Conservation (phyloP, 2,888 invertebrate species). For the Agrochola lychnidis region DNA sequence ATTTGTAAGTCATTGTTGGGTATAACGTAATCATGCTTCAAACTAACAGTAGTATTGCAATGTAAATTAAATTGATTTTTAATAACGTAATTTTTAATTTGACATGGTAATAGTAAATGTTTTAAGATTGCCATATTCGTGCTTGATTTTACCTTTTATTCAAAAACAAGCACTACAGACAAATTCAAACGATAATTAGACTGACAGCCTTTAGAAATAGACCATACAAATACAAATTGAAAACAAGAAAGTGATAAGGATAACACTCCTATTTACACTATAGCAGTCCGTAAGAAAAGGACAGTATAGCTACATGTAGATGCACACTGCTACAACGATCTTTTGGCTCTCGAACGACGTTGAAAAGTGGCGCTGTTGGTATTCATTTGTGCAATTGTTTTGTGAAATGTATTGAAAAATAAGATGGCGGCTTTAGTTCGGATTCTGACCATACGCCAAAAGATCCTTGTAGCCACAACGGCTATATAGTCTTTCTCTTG, state of each 20-base stretch:
- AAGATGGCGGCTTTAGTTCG: neutral
- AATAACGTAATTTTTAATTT: constrained; percentile 18
- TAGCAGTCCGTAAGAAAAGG: neutral
- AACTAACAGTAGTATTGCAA: constrained; percentile 63
- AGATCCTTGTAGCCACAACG: neutral
- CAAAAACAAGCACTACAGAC: neutral
- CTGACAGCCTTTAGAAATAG: neutral
- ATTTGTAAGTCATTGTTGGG: constrained; percentile 61
- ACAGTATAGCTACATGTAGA: neutral
- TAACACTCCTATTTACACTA: neutral
- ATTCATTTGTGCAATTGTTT: neutral
- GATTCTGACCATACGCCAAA: neutral
- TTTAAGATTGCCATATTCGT: constrained; percentile 12
- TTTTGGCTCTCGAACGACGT: neutral
- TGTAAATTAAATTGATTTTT: constrained; percentile 42
- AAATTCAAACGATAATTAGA: constrained; percentile 1
- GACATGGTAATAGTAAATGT: constrained; percentile 7
- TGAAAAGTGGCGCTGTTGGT: neutral
- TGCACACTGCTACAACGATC: neutral
- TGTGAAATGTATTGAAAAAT: constrained; percentile 1
- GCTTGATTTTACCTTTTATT: constrained; percentile 15
- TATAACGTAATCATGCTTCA: constrained; percentile 67
- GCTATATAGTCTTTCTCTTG: neutral
- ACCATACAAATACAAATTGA: neutral
- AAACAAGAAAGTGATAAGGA: neutral